Conservation (phyloP, 1,140 invertebrate genomes). For the Drosophila orosa region DNA sequence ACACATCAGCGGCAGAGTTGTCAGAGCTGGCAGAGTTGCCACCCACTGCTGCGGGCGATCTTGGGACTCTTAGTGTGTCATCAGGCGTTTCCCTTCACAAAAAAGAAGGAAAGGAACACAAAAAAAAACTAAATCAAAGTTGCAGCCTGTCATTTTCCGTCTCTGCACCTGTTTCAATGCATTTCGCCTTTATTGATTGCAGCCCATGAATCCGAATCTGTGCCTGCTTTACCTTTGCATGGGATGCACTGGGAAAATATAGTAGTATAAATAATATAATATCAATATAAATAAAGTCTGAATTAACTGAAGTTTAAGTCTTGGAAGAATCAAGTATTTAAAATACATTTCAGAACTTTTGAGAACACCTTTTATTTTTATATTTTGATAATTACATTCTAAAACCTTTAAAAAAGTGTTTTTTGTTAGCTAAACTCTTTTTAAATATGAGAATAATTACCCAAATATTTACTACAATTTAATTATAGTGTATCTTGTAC, state of each 20-base stretch:
- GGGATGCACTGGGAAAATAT: not conserved
- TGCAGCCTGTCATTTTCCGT: slow-evolving; percentile 64
- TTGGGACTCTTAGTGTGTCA: slow-evolving; percentile 64
- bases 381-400: not conserved
- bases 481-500: slow-evolving; percentile 10
- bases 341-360: rapidly evolving
- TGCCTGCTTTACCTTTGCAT: slow-evolving; percentile 19
- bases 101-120: not conserved
- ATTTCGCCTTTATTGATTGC: slow-evolving; percentile 78
- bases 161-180: slow-evolving; percentile 75
- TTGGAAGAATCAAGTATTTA: no score
- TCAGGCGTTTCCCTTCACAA: slow-evolving; percentile 58
- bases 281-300: rapidly evolving
- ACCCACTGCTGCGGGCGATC: slow-evolving; percentile 70
- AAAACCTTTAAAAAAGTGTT: not conserved
- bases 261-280: no score
- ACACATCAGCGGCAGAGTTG: slow-evolving; percentile 72
- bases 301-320: not conserved
- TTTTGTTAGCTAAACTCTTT: not conserved
- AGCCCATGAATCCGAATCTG: slow-evolving; percentile 40
- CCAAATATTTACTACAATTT: not conserved
- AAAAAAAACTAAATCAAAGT: slow-evolving; percentile 10
- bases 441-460: no score
- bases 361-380: no score
- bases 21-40: slow-evolving; percentile 64